Evolutionary conservation across 2,888 invertebrate genomes (phyloP).

Genomic region (Bruchidius siliquastri): DNA sequence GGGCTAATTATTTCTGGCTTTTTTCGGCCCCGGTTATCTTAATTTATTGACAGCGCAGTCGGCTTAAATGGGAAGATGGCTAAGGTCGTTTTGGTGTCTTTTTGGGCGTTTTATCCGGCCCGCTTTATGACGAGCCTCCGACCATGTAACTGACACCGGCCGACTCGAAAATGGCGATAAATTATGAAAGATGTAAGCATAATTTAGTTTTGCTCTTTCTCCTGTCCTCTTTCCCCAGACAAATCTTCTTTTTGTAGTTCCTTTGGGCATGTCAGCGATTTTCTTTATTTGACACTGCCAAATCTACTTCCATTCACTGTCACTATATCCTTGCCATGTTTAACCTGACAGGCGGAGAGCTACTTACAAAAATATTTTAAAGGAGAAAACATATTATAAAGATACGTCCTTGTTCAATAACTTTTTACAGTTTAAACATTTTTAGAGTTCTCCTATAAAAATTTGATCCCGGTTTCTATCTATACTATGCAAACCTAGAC

Average conservation of each 20-base stretch:
- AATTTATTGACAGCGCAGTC: constrained; percentile 8
- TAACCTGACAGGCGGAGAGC: background rate
- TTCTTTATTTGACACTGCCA: background rate
- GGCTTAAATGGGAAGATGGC: background rate
- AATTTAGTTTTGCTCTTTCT: background rate
- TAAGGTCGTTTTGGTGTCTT: background rate
- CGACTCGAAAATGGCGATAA: background rate
- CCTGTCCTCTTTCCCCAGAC: background rate
- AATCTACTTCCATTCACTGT: background rate
- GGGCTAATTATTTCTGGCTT: constrained; percentile 15
- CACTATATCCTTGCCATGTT: background rate
- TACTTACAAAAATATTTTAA: background rate
- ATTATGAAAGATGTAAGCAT: background rate
- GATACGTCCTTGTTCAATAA: no score
- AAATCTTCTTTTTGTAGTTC: background rate
- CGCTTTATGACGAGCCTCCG: background rate
- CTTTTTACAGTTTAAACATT: no score
- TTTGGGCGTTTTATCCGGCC: background rate
- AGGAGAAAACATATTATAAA: no score
- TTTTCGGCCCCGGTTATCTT: constrained; percentile 12
- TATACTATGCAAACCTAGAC: no score
- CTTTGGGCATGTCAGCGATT: background rate
- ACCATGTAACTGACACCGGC: background rate
- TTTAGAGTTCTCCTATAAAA: no score
- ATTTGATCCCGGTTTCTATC: no score